Evolutionary conservation across 1,140 invertebrate genomes (phyloP).

Genomic region (Drosophila pallidifrons): DNA sequence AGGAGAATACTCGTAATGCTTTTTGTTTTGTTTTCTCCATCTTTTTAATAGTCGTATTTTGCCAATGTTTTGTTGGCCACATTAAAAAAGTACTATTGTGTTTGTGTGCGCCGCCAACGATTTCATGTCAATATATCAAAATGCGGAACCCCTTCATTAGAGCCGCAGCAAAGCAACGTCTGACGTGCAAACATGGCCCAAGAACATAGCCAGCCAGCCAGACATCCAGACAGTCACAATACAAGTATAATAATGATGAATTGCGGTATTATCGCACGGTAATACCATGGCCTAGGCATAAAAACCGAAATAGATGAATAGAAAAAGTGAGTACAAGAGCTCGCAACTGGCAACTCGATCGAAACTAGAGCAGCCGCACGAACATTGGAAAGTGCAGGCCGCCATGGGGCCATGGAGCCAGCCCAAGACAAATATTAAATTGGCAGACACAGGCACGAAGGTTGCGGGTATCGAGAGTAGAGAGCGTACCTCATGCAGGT

Average conservation of each 20-base stretch:
- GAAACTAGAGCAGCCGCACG: slow-evolving; percentile 76
- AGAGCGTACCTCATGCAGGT: slow-evolving; percentile 19
- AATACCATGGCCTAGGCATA: slow-evolving; percentile 54
- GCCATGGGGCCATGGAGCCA: slow-evolving; percentile 22
- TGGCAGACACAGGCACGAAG: slow-evolving; percentile 58
- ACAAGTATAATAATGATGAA: slow-evolving; percentile 78
- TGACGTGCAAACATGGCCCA: slow-evolving; percentile 37
- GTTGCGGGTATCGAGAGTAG: slow-evolving; percentile 9
- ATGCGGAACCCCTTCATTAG: slow-evolving; percentile 80
- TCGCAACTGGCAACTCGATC: slow-evolving; percentile 37
- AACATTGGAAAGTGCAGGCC: slow-evolving; percentile 63
- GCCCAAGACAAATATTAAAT: slow-evolving; percentile 75
- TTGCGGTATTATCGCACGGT: slow-evolving; percentile 79
- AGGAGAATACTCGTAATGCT: slow-evolving; percentile 10
- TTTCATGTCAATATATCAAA: slow-evolving; percentile 78
- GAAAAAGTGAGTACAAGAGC: slow-evolving; percentile 1
- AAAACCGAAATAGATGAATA: slow-evolving; percentile 3
- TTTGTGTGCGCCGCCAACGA: slow-evolving; percentile 24
- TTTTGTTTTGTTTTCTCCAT: slow-evolving; percentile 55
- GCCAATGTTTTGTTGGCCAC: slow-evolving; percentile 10
- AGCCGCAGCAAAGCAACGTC: slow-evolving; percentile 16
- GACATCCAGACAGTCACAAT: slow-evolving; percentile 25
- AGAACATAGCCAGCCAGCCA: slow-evolving; percentile 34
- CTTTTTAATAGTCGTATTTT: slow-evolving; percentile 14
- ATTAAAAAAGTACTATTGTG: neutral